Conservation (phyloP, 2,888 invertebrate genomes). For the Amphipyra berbera region DNA sequence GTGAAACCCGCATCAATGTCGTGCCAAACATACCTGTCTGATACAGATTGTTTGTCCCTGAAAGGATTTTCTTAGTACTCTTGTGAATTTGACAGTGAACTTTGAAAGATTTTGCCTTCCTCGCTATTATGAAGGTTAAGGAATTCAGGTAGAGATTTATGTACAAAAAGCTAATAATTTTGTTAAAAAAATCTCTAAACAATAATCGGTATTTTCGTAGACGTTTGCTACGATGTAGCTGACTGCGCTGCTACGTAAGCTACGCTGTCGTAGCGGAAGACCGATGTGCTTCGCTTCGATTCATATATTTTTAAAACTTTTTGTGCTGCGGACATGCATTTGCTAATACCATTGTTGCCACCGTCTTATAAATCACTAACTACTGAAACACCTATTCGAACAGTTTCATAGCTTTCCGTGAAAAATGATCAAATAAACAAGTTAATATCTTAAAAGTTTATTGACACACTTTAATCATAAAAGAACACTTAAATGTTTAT, state of each 20-base stretch:
- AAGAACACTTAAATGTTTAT: too few species aligned
- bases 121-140: slow-evolving; percentile 8
- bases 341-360: too few species aligned
- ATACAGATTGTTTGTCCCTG: slow-evolving; percentile 51
- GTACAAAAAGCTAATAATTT: slow-evolving; percentile 6
- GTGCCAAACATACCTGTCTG: slow-evolving; percentile 52
- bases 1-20: slow-evolving; percentile 64
- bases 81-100: slow-evolving; percentile 43
- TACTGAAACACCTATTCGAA: too few species aligned
- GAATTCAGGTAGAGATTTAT: slow-evolving; percentile 2
- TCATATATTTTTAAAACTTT: too few species aligned
- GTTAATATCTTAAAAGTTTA: too few species aligned
- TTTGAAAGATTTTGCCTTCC: slow-evolving; percentile 33
- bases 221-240: slow-evolving; percentile 24
- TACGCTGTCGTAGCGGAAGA: slow-evolving; percentile 18
- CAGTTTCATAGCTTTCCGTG: too few species aligned
- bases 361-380: too few species aligned
- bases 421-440: too few species aligned
- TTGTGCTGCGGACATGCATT: too few species aligned
- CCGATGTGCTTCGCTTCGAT: neutral
- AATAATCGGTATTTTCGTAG: neutral
- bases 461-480: too few species aligned
- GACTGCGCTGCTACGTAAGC: slow-evolving; percentile 8
- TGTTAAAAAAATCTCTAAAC: neutral
- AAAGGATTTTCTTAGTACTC: slow-evolving; percentile 47